Percentiles rank a stretch among this genome's conserved stretches.
Conservation (phyloP, 2,888 invertebrate species). For the Allolobophora icterica region DNA sequence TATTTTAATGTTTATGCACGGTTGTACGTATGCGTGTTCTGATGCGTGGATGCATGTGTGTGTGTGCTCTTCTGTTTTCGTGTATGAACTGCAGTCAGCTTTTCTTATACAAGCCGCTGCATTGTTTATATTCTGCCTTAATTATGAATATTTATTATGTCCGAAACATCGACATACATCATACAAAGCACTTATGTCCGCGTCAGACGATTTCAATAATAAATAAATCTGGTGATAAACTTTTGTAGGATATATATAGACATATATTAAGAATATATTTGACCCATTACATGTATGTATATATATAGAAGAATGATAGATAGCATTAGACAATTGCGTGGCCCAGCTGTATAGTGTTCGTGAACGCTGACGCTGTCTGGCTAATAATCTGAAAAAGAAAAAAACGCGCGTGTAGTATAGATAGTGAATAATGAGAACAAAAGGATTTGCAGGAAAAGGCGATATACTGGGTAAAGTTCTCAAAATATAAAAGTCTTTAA, state of each 20-base stretch:
- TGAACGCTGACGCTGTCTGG: background rate
- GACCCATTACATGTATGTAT: background rate
- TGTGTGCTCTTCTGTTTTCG: background rate
- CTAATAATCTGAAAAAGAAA: background rate
- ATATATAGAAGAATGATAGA: background rate
- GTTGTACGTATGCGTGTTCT: background rate
- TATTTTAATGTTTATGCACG: background rate
- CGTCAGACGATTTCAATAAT: background rate
- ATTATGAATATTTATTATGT: constrained; percentile 3
- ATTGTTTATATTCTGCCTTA: background rate
- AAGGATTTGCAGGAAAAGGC: background rate
- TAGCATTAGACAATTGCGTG: background rate
- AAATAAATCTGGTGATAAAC: background rate
- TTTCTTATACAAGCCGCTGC: background rate
- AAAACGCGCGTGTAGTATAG: background rate
- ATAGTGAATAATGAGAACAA: background rate
- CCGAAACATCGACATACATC: background rate
- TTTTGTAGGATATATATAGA: background rate
- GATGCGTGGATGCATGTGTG: background rate
- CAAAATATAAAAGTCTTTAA: no score
- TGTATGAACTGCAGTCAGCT: background rate
- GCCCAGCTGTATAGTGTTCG: background rate
- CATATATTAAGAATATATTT: background rate
- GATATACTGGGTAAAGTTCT: no score
- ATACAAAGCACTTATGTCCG: background rate